Evolutionary conservation across 2,797 vertebrate genomes (phyloP), one percentile per base, ranked within the genome.

Genomic region (Melanotaenia maccullochi): DNA sequence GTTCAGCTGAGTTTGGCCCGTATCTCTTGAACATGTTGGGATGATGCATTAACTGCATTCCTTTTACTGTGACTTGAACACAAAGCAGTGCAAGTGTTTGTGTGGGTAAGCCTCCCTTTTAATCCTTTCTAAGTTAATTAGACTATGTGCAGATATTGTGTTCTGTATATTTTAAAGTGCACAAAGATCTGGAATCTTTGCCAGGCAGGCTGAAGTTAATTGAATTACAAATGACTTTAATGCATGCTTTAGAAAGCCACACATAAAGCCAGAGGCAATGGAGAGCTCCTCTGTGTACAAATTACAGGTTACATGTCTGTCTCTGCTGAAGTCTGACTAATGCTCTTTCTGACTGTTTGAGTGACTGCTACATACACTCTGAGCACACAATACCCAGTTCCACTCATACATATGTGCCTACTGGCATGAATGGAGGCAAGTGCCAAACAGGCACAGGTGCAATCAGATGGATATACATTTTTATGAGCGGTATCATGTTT

Each of bases 281-380:
- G 90, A 85, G 84, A 82, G 74, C 78, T 85, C 85, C 77, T 78
- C 32, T 71, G 76, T 78, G 74, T 85, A 87, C 88, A 92, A 92
- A 94, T 94, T 92, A 91, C 87, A 91, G 93, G 90, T 90, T 92
- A 75, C 24, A 62, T 75, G 83, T 90, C 85, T 87, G 90, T 84
- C 82, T 91, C 76, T 79, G 71, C 73, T 83, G 25, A 66, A 80
- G 78, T 85, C 83, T 83, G 83, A 83, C 79, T 76, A 73, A 73
- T 68, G 85, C 72, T 60, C 63, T 63, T 72, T 78, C 32, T 49
- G 66, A 54, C 81, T 82, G 63, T 75, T 81, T 74, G 54, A 82
- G 73, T 75, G 73, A 84, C 42, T 85, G 58, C 36, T 51, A n/a
- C 61, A 59, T 62, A 64, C 73, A 71, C 57, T 40, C 62, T 52